These are phyloP conservation scores for Apostichopus parvimensis DNA, from an alignment of 35 echinoderm and acorn worm species.

Conservation along the genomic window DNA sequence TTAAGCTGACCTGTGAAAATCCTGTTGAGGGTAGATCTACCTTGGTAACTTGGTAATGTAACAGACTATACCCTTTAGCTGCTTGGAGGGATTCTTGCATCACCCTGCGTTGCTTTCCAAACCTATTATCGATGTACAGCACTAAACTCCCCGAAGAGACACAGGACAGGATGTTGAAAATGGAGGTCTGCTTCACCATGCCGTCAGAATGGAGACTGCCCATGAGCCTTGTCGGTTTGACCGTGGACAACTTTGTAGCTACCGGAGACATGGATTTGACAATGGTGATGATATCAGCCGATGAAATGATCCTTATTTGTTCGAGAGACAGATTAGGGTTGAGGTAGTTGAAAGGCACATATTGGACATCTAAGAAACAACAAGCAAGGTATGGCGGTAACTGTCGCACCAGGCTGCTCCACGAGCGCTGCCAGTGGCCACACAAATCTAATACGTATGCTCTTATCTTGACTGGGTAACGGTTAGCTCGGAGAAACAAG, in stretches of 20 bases:
- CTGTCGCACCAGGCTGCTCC: not conserved
- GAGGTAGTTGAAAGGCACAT: slow-evolving; percentile 21
- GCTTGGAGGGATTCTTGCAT: not conserved
- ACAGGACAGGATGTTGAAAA: slow-evolving; percentile 20
- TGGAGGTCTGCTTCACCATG: not conserved
- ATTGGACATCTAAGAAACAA: slow-evolving; percentile 6
- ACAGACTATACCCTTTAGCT: not conserved
- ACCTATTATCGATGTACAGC: slow-evolving; percentile 40
- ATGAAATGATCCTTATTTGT: not conserved
- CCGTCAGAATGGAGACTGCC: not conserved
- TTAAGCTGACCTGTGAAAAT: not conserved
- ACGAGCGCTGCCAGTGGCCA: not conserved
- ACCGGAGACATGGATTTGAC: slow-evolving; percentile 36
- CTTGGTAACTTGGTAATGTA: slow-evolving; percentile 13
- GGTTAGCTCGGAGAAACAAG: slow-evolving; percentile 16
- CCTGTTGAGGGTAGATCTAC: slow-evolving; percentile 15
- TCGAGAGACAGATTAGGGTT: not conserved
- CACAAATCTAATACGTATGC: slow-evolving; percentile 24
- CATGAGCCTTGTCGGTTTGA: not conserved
- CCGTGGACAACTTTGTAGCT: not conserved
- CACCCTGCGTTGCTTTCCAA: not conserved
- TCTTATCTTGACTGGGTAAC: not conserved
- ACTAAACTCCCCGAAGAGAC: not conserved
- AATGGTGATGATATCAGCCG: slow-evolving; percentile 13
- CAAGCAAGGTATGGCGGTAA: not conserved